Base-by-base conservation (phyloP, 2,888 invertebrate species). In the Eupithecia insigniata region DNA sequence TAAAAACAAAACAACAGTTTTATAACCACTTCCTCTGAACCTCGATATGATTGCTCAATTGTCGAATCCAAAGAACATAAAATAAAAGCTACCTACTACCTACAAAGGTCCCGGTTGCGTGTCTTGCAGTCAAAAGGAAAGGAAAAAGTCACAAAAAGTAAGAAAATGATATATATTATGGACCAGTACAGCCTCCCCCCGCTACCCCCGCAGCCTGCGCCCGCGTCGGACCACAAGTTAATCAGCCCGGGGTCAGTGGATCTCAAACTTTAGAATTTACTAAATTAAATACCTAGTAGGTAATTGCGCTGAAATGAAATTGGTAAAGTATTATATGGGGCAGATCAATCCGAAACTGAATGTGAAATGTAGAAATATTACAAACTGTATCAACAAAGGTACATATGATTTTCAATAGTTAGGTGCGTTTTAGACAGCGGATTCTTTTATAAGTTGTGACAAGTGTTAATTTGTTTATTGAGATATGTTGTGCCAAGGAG, bases 141-240 rank as follows among this genome's bases (percentile, higher is more conserved):
- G 80, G 81, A 82, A 87, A 87, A 87, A 85, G 85, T 79, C 75
- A 79, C 81, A 84, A 84, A 86, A 84, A 82, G 81, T 80, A 87
- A 88, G 86, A 89, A 89, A 90, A 91, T 90, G 83, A 91, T 89
- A 90, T 85, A 87, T 84, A 88, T 89, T 87, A 89, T 83, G 84
- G 86, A 83, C 82, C 82, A 82, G 82, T 81, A 82, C 85, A 79
- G 73, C 80, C 79, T 82, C 81, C 71, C 79, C 62, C 77, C 83
- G 26, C 58, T n/a, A 67, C 77, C 83, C 81, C 83, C 80, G 73
- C 82, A 74, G 81, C 79, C 80, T 81, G 61, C 51, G 65, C 71
- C 69, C 60, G 70, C 72, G 60, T 82, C 83, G 72, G 85, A 83
- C 89, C 88, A 93, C 90, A 90, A 92, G 93, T 93, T 93, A 93